Evolutionary conservation across 2,888 invertebrate genomes (phyloP).

Genomic region (Gnatocerus cornutus): DNA sequence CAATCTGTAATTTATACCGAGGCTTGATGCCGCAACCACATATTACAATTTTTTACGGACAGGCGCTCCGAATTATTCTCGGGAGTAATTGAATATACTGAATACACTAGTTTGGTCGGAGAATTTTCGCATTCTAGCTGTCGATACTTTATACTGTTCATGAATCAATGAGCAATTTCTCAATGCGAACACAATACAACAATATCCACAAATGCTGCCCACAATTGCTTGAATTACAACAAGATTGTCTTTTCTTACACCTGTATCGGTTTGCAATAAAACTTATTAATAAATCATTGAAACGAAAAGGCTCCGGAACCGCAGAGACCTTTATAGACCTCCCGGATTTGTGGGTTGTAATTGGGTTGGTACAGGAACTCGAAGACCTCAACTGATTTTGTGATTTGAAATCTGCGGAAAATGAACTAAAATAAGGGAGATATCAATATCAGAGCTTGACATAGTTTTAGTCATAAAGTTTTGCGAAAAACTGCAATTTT

Average conservation of each 20-base stretch:
- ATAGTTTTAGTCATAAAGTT: too few species aligned
- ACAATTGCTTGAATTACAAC: slow-evolving; percentile 41
- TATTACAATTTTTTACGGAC: slow-evolving; percentile 46
- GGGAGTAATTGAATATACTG: slow-evolving; percentile 37
- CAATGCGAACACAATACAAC: slow-evolving; percentile 38
- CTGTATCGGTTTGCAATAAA: slow-evolving; percentile 34
- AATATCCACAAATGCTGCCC: slow-evolving; percentile 21
- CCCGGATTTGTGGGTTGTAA: too few species aligned
- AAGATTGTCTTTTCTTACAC: slow-evolving; percentile 26
- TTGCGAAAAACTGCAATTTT: too few species aligned
- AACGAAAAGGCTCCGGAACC: background rate
- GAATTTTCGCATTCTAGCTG: slow-evolving; percentile 6
- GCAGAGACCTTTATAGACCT: background rate
- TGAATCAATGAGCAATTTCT: slow-evolving; percentile 43
- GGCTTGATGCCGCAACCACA: slow-evolving; percentile 45
- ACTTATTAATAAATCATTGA: slow-evolving; percentile 36
- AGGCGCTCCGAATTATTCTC: slow-evolving; percentile 1
- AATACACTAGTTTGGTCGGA: background rate
- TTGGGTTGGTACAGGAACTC: too few species aligned
- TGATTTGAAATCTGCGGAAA: too few species aligned
- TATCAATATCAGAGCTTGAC: too few species aligned
- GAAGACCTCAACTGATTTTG: too few species aligned
- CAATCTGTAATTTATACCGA: slow-evolving; percentile 56
- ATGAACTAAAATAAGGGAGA: too few species aligned
- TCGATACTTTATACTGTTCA: slow-evolving; percentile 35